Percentiles rank a stretch among this genome's conserved stretches.
Evolutionary conservation across 2,113 vertebrate genomes (phyloP).

Genomic region (Acanthochromis polyacanthus): DNA sequence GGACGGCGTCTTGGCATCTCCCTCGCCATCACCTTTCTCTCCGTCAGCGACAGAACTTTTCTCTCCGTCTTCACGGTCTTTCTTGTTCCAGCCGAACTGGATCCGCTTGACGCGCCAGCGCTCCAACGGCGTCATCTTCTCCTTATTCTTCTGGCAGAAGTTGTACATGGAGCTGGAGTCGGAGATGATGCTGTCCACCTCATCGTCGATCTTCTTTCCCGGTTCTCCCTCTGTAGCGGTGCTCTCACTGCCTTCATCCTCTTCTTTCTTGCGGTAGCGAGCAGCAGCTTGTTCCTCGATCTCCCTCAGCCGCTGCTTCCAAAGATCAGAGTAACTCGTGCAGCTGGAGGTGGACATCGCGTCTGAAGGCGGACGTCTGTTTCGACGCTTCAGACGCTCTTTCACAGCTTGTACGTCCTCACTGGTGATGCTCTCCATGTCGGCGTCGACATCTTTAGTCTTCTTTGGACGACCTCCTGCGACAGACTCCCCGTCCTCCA

Average conservation of each 20-base stretch:
- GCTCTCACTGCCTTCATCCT: constrained; percentile 42
- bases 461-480: constrained; percentile 39
- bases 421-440: constrained; percentile 90
- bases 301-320: constrained; percentile 91
- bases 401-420: constrained; percentile 86
- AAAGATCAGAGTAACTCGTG: constrained; percentile 87
- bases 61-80: constrained; percentile 75
- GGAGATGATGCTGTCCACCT: constrained; percentile 88
- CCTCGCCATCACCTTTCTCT: constrained; percentile 73
- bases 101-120: constrained; percentile 96
- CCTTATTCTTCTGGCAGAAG: constrained; percentile 94
- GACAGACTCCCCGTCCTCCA: constrained; percentile 57
- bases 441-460: constrained; percentile 40
- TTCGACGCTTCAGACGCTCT: constrained; percentile 76
- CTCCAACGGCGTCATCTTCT: constrained; percentile 92
- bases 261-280: constrained; percentile 77
- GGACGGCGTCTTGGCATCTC: constrained; percentile 55
- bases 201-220: constrained; percentile 83
- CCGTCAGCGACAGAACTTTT: constrained; percentile 64
- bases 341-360: constrained; percentile 86
- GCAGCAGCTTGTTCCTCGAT: constrained; percentile 90
- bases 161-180: constrained; percentile 92
- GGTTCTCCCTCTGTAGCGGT: neutral
- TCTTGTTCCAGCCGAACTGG: constrained; percentile 97
- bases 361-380: constrained; percentile 71